Conservation (phyloP, 2,888 invertebrate genomes). For the Ennomos quercinarius region DNA sequence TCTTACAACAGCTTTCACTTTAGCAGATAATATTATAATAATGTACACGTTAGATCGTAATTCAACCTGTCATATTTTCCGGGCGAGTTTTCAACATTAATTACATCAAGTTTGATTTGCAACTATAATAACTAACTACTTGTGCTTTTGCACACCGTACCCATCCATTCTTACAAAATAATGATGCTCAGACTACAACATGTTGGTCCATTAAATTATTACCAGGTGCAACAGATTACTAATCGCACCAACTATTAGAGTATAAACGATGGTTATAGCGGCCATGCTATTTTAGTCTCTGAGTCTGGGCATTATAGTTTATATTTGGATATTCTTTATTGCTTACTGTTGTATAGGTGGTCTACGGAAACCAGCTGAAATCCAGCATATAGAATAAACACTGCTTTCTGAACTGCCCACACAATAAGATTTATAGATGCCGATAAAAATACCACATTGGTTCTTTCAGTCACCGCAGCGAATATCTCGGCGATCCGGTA, state of each 20-base stretch:
- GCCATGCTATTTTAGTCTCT: constrained; percentile 12
- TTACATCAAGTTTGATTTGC: too few species aligned
- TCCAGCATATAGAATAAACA: constrained; percentile 67
- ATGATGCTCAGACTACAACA: constrained; percentile 34
- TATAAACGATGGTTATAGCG: constrained; percentile 28
- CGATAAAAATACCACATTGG: constrained; percentile 75
- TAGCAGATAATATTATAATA: too few species aligned
- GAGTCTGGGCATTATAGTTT: constrained; percentile 15
- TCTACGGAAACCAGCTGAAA: constrained; percentile 51
- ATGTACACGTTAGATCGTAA: too few species aligned
- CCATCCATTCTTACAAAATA: constrained; percentile 40
- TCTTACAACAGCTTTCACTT: too few species aligned
- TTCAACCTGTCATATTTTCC: too few species aligned
- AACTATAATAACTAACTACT: too few species aligned
- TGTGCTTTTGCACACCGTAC: constrained; percentile 31
- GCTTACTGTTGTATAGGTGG: constrained; percentile 26
- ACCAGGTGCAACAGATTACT: constrained; percentile 46
- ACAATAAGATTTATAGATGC: constrained; percentile 77
- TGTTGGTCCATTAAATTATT: constrained; percentile 50
- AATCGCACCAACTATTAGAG: constrained; percentile 31
- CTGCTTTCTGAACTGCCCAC: constrained; percentile 60
- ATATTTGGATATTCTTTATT: constrained; percentile 23
- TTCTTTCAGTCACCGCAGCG: constrained; percentile 63
- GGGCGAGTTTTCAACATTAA: constrained; percentile 3
- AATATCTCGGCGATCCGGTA: constrained; percentile 17